A percentile compares a stretch with the other conserved stretches of the same genome.
Evolutionary conservation across 64 coral and sea anemone species (phyloP).

Genomic region (Astreopora myriophthalma): DNA sequence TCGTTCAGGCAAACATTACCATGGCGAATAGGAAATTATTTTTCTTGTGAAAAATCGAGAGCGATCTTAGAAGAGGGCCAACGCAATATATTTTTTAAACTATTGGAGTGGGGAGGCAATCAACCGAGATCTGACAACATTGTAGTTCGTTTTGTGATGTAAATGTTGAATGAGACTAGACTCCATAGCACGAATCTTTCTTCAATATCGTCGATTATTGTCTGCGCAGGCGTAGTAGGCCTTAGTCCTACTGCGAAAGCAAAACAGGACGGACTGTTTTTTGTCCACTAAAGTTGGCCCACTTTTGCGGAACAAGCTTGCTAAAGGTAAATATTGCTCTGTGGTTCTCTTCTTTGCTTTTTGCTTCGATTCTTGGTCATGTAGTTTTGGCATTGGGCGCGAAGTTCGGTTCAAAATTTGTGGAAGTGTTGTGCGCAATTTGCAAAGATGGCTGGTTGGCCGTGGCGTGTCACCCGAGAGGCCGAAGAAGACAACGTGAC

Average conservation of each 20-base stretch:
- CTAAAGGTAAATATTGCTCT: slow-evolving; percentile 32
- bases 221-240: slow-evolving; percentile 56
- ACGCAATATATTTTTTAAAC: background rate
- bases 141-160: slow-evolving; percentile 73
- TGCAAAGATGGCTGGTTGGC: slow-evolving; percentile 78
- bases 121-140: slow-evolving; percentile 25
- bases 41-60: background rate
- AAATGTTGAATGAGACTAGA: slow-evolving; percentile 64
- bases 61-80: background rate
- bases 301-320: slow-evolving; percentile 18
- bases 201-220: slow-evolving; percentile 87
- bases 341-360: slow-evolving; percentile 9
- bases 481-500: slow-evolving; percentile 48
- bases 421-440: slow-evolving; percentile 28
- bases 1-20: background rate
- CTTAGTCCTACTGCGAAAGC: slow-evolving; percentile 64
- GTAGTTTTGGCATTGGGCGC: background rate
- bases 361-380: slow-evolving; percentile 1
- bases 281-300: slow-evolving; percentile 48
- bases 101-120: slow-evolving; percentile 19
- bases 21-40: background rate
- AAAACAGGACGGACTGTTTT: slow-evolving; percentile 75
- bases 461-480: slow-evolving; percentile 67
- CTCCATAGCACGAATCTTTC: slow-evolving; percentile 51
- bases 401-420: slow-evolving; percentile 20